Base-by-base conservation (phyloP, 2,888 invertebrate species). In the Drosophila buzzatii region DNA sequence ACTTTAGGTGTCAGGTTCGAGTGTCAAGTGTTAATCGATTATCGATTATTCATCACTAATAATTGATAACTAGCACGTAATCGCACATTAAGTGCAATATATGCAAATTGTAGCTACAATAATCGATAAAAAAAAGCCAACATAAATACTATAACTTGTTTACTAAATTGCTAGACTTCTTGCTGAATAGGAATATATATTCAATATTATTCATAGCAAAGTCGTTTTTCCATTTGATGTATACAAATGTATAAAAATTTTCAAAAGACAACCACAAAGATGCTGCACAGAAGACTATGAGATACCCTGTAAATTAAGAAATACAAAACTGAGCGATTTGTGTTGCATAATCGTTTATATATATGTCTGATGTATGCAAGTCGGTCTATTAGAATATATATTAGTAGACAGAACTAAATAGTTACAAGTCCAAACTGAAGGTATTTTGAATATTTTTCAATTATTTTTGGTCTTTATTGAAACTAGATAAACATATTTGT, bases 241-340 rank as follows among this genome's bases (percentile, higher is more conserved):
- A 41, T 33, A 61, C 20, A 33, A 61, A 59, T 59, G 16, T 23
- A 45, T 45, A 35, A 23, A 20, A 20, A 12, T 55, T 31, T 3
- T 10, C 7, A 12, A 42, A 23, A 61, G 33, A 58, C 42, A 61
- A 14, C 20, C n/a, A 6, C 18, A 33, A 10, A n/a, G 41, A 9
- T 41, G 61, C 31, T n/a, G 31, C 31, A n/a, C 10, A 31, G 6
- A n/a, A 2, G 31, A 23, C 47, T 16, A 10, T 5, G 2, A 41
- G 42, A 51, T 64, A 64, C 64, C 33, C 64, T 63, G 39, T 18
- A 60, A 27, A 8, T 1, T 20, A 3, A 8, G 20, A 14, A 4
- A 0, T 2, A 6, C 2, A 1, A 33, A 33, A 7, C 33, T 35
- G 9, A 31, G n/a, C 6, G n/a, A 5, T 27, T 27, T 23, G 16